Percentiles rank a stretch among this genome's conserved stretches.
Conservation (phyloP, 2,797 vertebrate species). For the Eulemur coronatus region DNA sequence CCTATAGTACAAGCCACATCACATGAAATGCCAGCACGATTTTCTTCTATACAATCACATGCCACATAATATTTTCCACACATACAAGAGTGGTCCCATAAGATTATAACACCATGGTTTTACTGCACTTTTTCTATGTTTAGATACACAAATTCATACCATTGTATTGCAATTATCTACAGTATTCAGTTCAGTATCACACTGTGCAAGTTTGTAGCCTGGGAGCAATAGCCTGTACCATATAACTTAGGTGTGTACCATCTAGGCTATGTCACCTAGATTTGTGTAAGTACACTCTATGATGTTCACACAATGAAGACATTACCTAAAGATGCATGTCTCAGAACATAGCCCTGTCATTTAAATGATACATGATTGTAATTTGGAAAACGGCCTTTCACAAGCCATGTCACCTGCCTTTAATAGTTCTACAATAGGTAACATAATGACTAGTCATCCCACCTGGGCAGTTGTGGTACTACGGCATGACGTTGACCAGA, state of each 20-base stretch:
- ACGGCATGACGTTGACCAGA: background rate
- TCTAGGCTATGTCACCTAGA: background rate
- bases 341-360: background rate
- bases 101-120: background rate
- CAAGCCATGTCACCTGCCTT: background rate
- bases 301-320: background rate
- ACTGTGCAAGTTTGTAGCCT: background rate
- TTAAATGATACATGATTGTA: background rate
- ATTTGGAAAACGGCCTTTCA: background rate
- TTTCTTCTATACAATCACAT: background rate
- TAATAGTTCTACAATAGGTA: background rate
- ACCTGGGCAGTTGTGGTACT: background rate
- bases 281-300: background rate
- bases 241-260: too few relatives aligned
- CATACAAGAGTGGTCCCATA: background rate
- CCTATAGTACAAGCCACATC: background rate
- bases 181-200: background rate
- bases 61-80: background rate
- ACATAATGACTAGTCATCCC: background rate
- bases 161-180: background rate
- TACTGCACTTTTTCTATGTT: background rate
- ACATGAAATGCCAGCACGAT: background rate
- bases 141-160: background rate
- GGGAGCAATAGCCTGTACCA: background rate
- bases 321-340: background rate